Conservation (phyloP, 2,113 vertebrate species). For the Dasyornis broadbenti region DNA sequence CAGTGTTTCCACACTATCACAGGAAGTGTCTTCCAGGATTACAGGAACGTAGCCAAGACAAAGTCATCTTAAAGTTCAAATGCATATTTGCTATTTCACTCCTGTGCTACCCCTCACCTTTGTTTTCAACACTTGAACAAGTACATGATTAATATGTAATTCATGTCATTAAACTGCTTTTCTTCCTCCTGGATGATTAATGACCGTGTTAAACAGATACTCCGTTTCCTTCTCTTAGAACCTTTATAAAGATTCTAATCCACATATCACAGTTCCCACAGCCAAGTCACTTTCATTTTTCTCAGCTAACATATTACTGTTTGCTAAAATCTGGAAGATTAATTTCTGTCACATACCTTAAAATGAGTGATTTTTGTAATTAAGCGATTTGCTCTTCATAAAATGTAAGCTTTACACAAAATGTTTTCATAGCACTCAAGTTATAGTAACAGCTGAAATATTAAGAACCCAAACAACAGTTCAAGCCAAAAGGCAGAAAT, state of each 20-base stretch:
- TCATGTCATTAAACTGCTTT: neutral
- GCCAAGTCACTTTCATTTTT: neutral
- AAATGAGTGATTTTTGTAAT: neutral
- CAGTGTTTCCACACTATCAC: fast-evolving
- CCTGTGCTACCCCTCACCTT: neutral
- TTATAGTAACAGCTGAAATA: neutral
- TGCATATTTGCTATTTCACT: neutral
- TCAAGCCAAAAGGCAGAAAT: neutral
- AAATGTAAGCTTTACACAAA: neutral
- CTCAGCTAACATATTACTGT: neutral
- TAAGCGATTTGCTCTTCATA: neutral
- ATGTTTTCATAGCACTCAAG: neutral
- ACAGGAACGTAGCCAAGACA: neutral
- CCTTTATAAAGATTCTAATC: neutral
- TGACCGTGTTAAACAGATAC: neutral
- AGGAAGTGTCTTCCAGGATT: neutral
- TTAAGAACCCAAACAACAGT: neutral
- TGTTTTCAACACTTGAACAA: neutral
- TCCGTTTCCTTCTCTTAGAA: neutral
- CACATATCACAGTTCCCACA: neutral
- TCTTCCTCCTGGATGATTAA: neutral
- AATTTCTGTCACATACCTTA: neutral
- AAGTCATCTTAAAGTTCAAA: neutral
- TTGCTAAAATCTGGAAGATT: neutral
- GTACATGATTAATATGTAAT: neutral